Evolutionary conservation across 2,888 invertebrate genomes (phyloP).

Genomic region (Onchidella celtica): DNA sequence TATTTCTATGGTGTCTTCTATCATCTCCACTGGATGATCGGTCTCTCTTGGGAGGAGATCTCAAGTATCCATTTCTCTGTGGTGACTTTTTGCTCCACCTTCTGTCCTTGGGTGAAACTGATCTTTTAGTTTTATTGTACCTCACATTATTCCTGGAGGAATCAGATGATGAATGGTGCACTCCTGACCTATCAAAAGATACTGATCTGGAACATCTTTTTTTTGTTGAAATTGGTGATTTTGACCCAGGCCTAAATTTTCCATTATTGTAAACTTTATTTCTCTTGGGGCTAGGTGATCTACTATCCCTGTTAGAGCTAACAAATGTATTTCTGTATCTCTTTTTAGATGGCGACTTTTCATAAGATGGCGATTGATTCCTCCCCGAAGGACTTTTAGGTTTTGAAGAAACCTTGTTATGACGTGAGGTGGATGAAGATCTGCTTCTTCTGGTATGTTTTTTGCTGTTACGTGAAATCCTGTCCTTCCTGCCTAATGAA

Average conservation of each 20-base stretch:
- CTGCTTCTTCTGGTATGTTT: background rate
- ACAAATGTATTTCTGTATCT: background rate
- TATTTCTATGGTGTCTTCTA: too few relatives aligned
- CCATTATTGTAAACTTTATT: background rate
- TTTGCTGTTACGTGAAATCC: background rate
- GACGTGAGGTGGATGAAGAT: constrained; percentile 2
- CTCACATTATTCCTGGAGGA: constrained; percentile 11
- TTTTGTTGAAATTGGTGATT: background rate
- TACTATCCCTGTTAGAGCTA: background rate
- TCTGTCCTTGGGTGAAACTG: background rate
- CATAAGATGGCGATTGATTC: background rate
- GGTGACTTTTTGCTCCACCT: background rate
- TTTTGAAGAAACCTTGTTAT: background rate
- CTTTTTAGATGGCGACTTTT: constrained; percentile 3
- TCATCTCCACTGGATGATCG: background rate
- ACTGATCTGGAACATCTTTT: background rate
- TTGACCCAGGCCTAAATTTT: background rate
- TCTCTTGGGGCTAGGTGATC: background rate
- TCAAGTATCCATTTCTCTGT: constrained; percentile 21
- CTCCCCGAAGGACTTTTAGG: background rate
- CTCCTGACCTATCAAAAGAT: background rate
- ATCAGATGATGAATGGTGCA: background rate
- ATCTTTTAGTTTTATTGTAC: too few relatives aligned
- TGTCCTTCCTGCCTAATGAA: background rate
- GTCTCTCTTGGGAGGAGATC: background rate